phyloP scores from a whole-genome alignment of 92 coral and sea anemone genomes.

The Blastomussa wellsi region DNA sequence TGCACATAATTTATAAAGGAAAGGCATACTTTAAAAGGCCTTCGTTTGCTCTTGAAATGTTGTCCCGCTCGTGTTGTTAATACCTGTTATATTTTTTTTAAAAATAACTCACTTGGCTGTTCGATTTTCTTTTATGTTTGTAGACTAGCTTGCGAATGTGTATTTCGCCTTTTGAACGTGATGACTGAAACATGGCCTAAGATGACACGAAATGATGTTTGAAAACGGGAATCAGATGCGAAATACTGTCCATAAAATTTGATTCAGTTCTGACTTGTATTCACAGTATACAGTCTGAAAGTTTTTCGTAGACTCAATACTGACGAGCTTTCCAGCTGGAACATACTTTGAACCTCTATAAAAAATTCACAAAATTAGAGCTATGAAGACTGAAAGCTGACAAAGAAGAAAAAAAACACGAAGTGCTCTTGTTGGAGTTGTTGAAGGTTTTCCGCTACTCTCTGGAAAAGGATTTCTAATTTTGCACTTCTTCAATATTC shows the following conservation, averaged over 20 bases:
- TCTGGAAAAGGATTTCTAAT: neutral
- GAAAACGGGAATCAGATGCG: neutral
- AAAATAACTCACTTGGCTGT: neutral
- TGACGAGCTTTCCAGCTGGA: neutral
- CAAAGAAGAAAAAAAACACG: neutral
- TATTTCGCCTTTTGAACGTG: neutral
- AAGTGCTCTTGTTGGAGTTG: neutral
- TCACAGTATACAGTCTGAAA: neutral
- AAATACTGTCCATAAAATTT: neutral
- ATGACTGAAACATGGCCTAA: neutral
- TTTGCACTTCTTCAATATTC: neutral
- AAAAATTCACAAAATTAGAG: neutral
- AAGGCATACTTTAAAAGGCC: neutral
- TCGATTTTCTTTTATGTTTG: neutral
- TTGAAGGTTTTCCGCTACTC: neutral
- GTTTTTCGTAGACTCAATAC: neutral
- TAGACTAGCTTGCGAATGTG: neutral
- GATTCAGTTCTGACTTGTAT: neutral
- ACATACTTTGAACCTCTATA: neutral
- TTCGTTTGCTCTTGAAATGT: neutral
- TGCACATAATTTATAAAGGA: too few species aligned
- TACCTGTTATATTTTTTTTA: neutral
- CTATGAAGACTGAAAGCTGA: neutral
- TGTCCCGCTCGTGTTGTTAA: neutral
- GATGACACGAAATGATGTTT: neutral